Evolutionary conservation across 2,113 vertebrate genomes (phyloP).

Genomic region (Petroica traversi): DNA sequence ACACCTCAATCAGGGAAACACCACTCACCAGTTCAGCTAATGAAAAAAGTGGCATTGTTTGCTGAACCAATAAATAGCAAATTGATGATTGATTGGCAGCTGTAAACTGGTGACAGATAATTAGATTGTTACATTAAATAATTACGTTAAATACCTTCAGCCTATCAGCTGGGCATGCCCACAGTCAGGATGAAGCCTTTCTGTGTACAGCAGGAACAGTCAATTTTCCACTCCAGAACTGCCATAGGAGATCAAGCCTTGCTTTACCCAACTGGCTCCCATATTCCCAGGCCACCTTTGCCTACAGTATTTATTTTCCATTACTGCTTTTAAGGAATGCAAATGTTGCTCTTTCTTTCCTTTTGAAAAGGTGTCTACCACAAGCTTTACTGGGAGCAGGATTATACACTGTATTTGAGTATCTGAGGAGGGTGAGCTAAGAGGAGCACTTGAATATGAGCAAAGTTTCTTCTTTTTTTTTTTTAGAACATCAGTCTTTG

Average conservation of each 20-base stretch:
- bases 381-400: not conserved
- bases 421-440: not conserved
- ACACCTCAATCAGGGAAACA: not conserved
- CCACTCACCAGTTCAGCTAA: not conserved
- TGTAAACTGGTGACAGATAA: not conserved
- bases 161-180: not conserved
- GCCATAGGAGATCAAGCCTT: not conserved
- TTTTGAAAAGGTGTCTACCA: not conserved
- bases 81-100: not conserved
- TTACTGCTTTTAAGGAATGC: not conserved
- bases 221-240: not conserved
- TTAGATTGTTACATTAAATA: not conserved
- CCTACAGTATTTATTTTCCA: not conserved
- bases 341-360: not conserved
- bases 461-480: not conserved
- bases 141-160: not conserved
- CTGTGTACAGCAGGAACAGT: not conserved
- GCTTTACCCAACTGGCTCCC: not conserved
- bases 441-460: not conserved
- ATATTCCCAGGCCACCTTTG: not conserved
- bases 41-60: not conserved
- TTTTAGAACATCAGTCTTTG: not conserved
- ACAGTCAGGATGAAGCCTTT: not conserved
- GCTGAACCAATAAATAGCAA: not conserved
- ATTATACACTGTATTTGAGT: accelerated